Conservation (phyloP, 53 echinoderm and acorn worm species). For the Stichopus horrens region DNA sequence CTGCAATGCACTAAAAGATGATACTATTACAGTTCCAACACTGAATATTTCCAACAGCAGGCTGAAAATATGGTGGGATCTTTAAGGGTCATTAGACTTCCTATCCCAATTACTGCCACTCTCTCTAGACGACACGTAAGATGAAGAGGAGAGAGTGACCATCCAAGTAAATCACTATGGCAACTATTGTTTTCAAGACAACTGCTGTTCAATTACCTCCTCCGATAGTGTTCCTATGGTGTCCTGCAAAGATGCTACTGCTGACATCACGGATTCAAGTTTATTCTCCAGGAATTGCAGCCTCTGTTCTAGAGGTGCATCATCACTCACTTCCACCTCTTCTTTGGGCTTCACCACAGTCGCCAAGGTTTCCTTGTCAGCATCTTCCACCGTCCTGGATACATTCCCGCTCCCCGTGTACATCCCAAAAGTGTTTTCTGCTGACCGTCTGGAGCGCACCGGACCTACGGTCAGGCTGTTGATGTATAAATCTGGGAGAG, state of each 20-base stretch:
- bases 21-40: no score
- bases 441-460: constrained; percentile 48
- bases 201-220: constrained; percentile 42
- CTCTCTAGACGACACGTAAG: no score
- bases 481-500: constrained; percentile 55
- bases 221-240: constrained; percentile 60
- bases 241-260: constrained; percentile 51
- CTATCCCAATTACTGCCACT: no score
- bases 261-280: constrained; percentile 41
- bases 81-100: no score
- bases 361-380: not conserved
- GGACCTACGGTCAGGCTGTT: constrained; percentile 57
- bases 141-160: no score
- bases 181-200: not conserved
- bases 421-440: not conserved
- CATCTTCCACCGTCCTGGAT: not conserved
- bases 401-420: not conserved
- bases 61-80: no score
- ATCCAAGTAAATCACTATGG: no score
- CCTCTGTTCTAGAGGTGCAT: constrained; percentile 5
- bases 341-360: not conserved
- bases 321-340: not conserved
- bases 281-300: constrained; percentile 31
- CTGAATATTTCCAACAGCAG: no score
- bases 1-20: no score